Evolutionary conservation across 2,113 vertebrate genomes (phyloP).

Genomic region (Thomomys bottae): DNA sequence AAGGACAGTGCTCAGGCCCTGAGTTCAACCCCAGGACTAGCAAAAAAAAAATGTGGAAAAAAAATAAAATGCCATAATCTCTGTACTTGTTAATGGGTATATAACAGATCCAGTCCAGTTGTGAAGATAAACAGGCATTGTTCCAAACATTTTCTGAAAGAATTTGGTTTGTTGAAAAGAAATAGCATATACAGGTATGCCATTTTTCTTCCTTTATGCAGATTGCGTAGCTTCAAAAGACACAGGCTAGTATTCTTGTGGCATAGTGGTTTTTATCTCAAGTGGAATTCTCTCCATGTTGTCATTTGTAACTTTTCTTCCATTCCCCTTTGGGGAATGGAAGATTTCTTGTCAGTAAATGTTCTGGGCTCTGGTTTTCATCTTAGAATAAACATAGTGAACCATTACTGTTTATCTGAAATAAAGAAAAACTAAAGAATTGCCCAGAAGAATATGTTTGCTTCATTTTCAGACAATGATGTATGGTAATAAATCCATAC

Average conservation of each 20-base stretch:
- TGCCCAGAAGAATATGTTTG: neutral
- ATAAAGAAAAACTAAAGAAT: neutral
- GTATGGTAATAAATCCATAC: neutral
- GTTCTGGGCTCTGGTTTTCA: neutral
- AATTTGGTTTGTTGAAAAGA: slow-evolving; percentile 4
- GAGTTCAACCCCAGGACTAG: too few relatives aligned
- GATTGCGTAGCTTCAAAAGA: neutral
- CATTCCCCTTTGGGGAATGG: too few relatives aligned
- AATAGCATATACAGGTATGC: neutral
- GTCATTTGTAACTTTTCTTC: neutral
- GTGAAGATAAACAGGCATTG: neutral
- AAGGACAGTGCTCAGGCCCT: too few relatives aligned
- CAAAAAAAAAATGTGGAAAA: too few relatives aligned
- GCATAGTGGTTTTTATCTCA: neutral
- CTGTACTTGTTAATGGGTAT: neutral
- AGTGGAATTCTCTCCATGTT: neutral
- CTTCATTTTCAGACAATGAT: neutral
- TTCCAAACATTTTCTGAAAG: slow-evolving; percentile 4
- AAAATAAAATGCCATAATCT: neutral
- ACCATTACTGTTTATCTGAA: neutral
- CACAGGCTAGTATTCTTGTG: neutral
- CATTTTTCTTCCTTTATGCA: neutral
- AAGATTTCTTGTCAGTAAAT: neutral
- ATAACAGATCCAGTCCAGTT: neutral
- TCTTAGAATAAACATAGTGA: neutral